phyloP scores from a whole-genome alignment of 2,888 invertebrate genomes.

The Spisula solida region DNA sequence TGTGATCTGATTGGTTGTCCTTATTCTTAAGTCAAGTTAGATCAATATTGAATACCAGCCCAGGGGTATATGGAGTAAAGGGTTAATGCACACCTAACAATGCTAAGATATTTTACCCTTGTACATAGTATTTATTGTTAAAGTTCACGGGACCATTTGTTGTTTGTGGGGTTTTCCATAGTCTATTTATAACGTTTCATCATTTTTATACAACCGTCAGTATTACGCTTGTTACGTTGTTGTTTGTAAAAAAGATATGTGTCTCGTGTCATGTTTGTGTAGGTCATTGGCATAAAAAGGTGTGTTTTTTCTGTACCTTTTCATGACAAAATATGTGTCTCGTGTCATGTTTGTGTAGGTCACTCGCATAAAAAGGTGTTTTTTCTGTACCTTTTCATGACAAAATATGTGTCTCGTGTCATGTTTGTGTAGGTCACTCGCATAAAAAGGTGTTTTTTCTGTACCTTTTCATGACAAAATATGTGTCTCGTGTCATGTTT shows the following conservation, averaged over 20 bases:
- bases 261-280: background rate
- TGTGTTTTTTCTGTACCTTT: no score
- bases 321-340: background rate
- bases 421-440: background rate
- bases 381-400: no score
- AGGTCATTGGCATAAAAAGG: no score
- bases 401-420: background rate
- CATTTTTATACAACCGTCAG: conserved; percentile 4
- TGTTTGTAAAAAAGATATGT: background rate
- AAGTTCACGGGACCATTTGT: background rate
- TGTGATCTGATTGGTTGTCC: no score
- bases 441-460: no score
- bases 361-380: no score
- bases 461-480: background rate
- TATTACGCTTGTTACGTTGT: background rate
- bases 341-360: background rate
- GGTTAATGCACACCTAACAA: no score
- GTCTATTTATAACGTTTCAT: background rate
- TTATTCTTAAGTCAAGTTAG: no score
- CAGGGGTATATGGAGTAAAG: no score
- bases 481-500: background rate
- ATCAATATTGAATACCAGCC: no score
- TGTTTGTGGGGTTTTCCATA: background rate
- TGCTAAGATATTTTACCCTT: background rate
- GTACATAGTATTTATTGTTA: background rate